These are phyloP conservation scores for Sebastes itinus DNA, from an alignment of 2,797 vertebrate species.

Conservation along the genomic window DNA sequence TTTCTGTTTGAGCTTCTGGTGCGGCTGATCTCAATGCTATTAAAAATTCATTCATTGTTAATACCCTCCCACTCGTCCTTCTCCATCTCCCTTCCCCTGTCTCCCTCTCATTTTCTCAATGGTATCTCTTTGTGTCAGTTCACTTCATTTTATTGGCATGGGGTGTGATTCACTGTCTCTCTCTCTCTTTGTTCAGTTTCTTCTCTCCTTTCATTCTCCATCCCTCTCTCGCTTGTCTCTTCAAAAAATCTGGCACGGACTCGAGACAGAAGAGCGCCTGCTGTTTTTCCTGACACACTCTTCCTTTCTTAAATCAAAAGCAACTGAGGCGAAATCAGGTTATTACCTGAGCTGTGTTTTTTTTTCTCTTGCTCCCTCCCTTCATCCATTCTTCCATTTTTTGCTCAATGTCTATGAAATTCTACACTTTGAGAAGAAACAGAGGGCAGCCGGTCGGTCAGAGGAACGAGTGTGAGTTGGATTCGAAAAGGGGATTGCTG, in stretches of 20 bases:
- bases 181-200: constrained; percentile 66
- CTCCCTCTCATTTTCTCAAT: constrained; percentile 60
- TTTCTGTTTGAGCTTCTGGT: constrained; percentile 64
- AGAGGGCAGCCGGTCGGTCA: constrained; percentile 58
- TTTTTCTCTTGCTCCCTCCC: constrained; percentile 33
- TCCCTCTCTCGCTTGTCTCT: constrained; percentile 51
- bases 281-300: constrained; percentile 75
- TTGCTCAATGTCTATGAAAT: constrained; percentile 72
- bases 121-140: constrained; percentile 71
- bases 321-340: constrained; percentile 77
- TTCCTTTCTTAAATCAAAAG: constrained; percentile 80
- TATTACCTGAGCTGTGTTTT: constrained; percentile 75
- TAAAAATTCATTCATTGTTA: constrained; percentile 68
- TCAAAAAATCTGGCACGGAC: constrained; percentile 67
- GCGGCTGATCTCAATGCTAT: constrained; percentile 60
- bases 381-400: constrained; percentile 49
- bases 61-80: constrained; percentile 62
- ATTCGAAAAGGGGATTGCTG: constrained; percentile 59
- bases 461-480: constrained; percentile 36
- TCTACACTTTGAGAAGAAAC: constrained; percentile 67
- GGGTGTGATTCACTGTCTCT: constrained; percentile 61
- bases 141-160: constrained; percentile 65
- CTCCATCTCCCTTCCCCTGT: constrained; percentile 28
- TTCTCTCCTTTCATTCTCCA: constrained; percentile 56
- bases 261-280: constrained; percentile 69